Base-by-base conservation (phyloP, 2,797 vertebrate species). In the Melanotaenia trifasciata region DNA sequence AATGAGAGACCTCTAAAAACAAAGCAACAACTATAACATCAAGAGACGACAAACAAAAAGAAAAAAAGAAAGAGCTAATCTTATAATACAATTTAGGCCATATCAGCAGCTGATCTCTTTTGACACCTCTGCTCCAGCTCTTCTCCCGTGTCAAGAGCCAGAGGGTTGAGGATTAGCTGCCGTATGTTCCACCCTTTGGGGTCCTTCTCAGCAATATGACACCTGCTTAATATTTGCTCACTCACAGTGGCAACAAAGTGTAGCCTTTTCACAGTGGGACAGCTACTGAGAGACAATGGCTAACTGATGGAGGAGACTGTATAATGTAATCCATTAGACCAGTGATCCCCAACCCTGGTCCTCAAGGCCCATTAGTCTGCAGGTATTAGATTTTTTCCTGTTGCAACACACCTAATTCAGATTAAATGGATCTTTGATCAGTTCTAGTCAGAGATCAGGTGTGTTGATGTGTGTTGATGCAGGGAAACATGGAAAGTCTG, bases 211-310 rank as follows among this genome's bases (percentile, higher is more conserved):
- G 64, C 75, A 80, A 83, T 78, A 74, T 71, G 79, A 64, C 66
- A 78, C 70, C 64, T 67, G 36, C 76, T 84, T 85, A 76, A 78
- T 85, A 86, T 90, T 74, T 77, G 76, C 75, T 84, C 77, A 65
- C 65, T 43, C 40, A 18, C 16, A 43, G 40, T 43, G 4, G 40
- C 40, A 18, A 43, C 40, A 18, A 43, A 40, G 65, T 22, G 65
- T 80, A 79, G 85, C 79, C 71, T 89, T 87, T 88, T 80, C 82
- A 79, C 70, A 59, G 61, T 11, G 0, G 56, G 58, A 74, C 65
- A 64, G 64, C 59, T 70, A 73, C 26, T 62, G 50, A 70, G 66
- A 40, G 22, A 74, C 64, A 58, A 58, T 33, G 51, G 35, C 38
- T 18, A 63, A 69, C 59, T 61, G 70, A 75, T 26, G 38, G 60